A percentile compares a stretch with the other conserved stretches of the same genome.
Conservation (phyloP, 2,797 vertebrate species). For the Martes flavigula region DNA sequence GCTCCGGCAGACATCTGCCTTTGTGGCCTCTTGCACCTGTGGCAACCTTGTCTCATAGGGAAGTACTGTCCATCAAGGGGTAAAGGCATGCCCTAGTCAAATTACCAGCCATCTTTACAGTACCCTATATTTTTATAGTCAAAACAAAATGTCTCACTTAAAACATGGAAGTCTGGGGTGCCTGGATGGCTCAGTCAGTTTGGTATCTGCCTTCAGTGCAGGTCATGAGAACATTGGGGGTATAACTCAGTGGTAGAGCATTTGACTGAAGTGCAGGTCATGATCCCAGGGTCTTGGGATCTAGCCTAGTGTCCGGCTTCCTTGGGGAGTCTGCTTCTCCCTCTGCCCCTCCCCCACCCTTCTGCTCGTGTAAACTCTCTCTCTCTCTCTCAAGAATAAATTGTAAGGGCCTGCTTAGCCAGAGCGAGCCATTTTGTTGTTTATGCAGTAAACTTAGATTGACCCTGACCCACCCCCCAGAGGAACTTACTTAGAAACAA, state of each 20-base stretch:
- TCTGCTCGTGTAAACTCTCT: background rate
- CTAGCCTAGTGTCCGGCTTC: background rate
- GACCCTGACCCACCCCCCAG: no score
- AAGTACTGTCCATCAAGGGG: background rate
- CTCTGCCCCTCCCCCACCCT: no score
- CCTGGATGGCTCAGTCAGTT: background rate
- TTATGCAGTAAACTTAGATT: no score
- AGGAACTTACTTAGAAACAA: no score
- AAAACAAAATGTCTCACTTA: background rate
- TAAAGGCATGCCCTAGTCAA: background rate
- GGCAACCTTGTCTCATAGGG: background rate
- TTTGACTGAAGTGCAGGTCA: no score
- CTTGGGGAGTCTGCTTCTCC: background rate
- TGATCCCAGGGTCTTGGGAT: background rate
- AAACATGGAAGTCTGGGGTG: background rate
- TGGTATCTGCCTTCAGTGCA: background rate
- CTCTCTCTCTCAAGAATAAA: background rate
- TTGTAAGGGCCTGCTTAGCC: background rate
- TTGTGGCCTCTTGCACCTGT: background rate
- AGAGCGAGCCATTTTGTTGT: no score
- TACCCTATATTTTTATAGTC: background rate
- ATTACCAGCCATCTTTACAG: background rate
- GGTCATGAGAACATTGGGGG: no score
- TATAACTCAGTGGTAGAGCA: no score
- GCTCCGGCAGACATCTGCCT: background rate